These are phyloP conservation scores for Lampropteryx suffumata DNA, from an alignment of 2,888 invertebrate species.

Conservation along the genomic window DNA sequence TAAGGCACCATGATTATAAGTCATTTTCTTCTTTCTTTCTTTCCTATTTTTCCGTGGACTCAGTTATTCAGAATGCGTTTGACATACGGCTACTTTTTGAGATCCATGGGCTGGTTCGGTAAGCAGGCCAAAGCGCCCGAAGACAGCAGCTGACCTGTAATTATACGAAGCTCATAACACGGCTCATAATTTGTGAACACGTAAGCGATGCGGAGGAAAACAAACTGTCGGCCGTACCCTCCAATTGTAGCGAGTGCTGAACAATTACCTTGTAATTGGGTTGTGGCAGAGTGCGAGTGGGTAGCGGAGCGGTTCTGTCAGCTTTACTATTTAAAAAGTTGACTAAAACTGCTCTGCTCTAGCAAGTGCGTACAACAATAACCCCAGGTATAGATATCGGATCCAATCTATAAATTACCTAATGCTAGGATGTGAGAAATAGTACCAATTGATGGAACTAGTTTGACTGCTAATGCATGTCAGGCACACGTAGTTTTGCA, in stretches of 20 bases:
- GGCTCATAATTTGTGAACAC: constrained; percentile 20
- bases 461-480: too few species aligned
- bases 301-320: neutral
- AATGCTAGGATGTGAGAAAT: too few species aligned
- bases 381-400: too few species aligned
- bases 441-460: too few species aligned
- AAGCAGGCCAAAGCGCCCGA: neutral
- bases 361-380: too few species aligned
- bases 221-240: constrained; percentile 57
- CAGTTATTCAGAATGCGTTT: too few species aligned
- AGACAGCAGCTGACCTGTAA: constrained; percentile 9
- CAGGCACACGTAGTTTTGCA: too few species aligned
- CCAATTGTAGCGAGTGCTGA: constrained; percentile 50
- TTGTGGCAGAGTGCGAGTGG: constrained; percentile 26
- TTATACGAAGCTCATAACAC: constrained; percentile 15
- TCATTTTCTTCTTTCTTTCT: too few species aligned
- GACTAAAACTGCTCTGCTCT: too few species aligned
- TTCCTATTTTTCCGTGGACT: too few species aligned
- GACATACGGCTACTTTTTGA: too few species aligned
- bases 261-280: constrained; percentile 52
- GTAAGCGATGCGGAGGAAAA: constrained; percentile 41
- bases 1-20: neutral
- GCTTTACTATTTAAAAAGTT: neutral
- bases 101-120: neutral
- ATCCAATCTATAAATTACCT: too few species aligned